Conservation (phyloP, 2,797 vertebrate species). For the Hyperoplus lanceolatus region DNA sequence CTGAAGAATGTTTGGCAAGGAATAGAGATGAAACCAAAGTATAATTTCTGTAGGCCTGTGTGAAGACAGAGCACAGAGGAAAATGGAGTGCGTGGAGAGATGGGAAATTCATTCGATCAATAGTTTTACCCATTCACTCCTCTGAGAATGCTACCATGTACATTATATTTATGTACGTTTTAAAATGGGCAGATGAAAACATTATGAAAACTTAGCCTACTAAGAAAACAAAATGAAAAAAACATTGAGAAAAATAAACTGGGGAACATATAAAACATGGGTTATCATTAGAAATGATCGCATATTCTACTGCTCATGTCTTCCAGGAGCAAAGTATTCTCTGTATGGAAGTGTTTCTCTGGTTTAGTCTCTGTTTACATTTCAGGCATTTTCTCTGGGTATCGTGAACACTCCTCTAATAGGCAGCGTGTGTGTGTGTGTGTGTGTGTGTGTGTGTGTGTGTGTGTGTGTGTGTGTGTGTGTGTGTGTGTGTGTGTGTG, state of each 20-base stretch:
- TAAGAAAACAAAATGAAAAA: too few relatives aligned
- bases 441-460: neutral
- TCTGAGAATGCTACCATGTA: neutral
- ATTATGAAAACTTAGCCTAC: too few relatives aligned
- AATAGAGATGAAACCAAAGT: neutral
- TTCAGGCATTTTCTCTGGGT: conserved; percentile 33
- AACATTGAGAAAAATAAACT: too few relatives aligned
- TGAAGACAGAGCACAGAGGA: neutral
- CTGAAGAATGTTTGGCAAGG: neutral
- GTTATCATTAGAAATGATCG: neutral
- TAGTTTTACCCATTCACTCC: neutral
- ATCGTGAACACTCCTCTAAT: conserved; percentile 5
- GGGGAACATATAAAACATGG: neutral
- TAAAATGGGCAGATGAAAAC: too few relatives aligned
- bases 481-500: neutral
- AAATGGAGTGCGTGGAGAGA: neutral
- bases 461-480: neutral
- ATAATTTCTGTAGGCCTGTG: neutral
- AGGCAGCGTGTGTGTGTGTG: neutral
- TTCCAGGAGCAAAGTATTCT: neutral
- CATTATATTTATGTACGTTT: neutral
- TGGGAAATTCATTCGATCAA: neutral
- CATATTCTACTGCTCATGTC: neutral
- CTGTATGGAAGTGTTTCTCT: neutral
- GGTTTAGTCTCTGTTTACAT: conserved; percentile 44